Base-by-base conservation (phyloP, 53 echinoderm and acorn worm species). In the Temnopleurus reevesii region DNA sequence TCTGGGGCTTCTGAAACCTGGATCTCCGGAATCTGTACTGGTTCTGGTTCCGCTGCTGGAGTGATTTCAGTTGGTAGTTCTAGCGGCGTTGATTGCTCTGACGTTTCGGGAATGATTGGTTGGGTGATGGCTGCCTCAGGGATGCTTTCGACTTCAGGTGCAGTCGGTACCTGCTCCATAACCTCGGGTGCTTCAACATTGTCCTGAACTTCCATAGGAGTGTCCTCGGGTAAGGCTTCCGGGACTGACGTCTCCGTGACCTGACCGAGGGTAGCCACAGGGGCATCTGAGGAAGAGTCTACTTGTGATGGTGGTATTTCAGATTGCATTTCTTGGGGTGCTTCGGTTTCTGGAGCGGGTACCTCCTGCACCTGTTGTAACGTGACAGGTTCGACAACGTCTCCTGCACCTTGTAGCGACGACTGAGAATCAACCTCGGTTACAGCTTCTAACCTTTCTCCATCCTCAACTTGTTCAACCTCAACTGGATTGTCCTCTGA, bases 391-490 rank as follows among this genome's bases (percentile, higher is more conserved):
- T 79, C 79, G 5, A 46, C 47, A 27, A 47, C 46, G 36, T 6
- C 21, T n/a, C 51, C 49, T 47, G 12, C 13, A 53, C 53, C 30
- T 47, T 44, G 81, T 85, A 85, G 45, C 9, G 56, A 43, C 12
- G 56, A 44, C 85, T 60, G 59, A 33, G 85, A 85, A 41, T 85
- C 61, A 85, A 85, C 85, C 46, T 85, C 85, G 8, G 83, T 56
- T 18, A 55, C 56, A 10, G 43, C 46, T 35, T 59, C 59, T 45
- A 60, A 36, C 43, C 36, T 34, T 36, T 85, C 60, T 33, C 31
- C 55, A 21, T 19, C 15, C 19, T 30, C 71, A 6, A 6, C 60
- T 8, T 5, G 30, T 9, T 71, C 60, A 45, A 26, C 85, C 85
- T 59, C 26, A 13, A 85, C 55, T 0, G 51, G 29, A 18, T 55